Base-by-base conservation (phyloP, 2,888 invertebrate genomes). In the Lagria hirta region DNA sequence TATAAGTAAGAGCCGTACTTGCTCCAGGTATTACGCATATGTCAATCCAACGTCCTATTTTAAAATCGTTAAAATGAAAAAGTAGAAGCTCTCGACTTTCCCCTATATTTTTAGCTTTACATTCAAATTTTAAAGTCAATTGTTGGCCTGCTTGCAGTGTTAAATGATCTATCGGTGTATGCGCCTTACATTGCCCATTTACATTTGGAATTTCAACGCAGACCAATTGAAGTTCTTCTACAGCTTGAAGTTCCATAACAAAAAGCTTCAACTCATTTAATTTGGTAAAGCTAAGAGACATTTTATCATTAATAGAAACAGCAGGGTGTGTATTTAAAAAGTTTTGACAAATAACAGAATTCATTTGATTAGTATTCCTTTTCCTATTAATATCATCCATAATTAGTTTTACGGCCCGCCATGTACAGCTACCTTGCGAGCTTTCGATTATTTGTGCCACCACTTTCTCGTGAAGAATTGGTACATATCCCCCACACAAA, bases 361-460 rank as follows among this genome's bases (percentile, higher is more conserved):
- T n/a, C n/a, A n/a, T n/a, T n/a, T n/a, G n/a, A n/a, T n/a, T n/a
- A n/a, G n/a, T n/a, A n/a, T n/a, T n/a, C n/a, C n/a, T n/a, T n/a
- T n/a, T n/a, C 27, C 17, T 37, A 18, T 50, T 48, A 24, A 51
- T 44, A 37, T 46, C 41, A 12, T 60, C 56, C 2, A 72, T 73
- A 32, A 69, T 60, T 8, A 76, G 62, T 32, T 71, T 74, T 34
- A 84, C 60, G 1, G 82, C 83, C 52, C 86, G 73, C 83, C 83
- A 80, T 28, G 68, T 67, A 42, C 58, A 64, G 6, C 60, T 55
- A 8, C 74, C 75, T 72, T 84, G 82, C 54, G 81, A 79, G 65
- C 86, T 87, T 70, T 88, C 88, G 55, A 88, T 84, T 1, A 81
- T 76, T 63, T 88, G 83, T 3, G 78, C 77, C 38, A 76, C 63